Conservation (phyloP, 2,888 invertebrate genomes). For the Oasisia sp. region DNA sequence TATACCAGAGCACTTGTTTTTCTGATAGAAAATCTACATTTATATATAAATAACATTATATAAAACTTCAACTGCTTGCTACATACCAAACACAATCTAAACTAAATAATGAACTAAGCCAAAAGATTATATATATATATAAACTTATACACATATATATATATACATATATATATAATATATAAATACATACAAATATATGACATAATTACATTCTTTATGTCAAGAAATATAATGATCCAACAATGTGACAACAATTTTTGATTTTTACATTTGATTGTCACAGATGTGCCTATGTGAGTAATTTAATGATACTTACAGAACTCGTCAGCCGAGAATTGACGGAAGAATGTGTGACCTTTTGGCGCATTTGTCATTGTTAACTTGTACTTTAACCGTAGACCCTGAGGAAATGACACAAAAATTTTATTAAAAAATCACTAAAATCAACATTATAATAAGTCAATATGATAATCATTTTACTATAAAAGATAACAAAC, state of each 20-base stretch:
- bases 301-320: conserved; percentile 73
- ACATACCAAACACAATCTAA: no score
- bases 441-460: neutral
- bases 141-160: neutral
- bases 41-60: no score
- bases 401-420: conserved; percentile 70
- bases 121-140: no score
- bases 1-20: no score
- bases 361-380: conserved; percentile 87
- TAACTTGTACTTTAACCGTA: conserved; percentile 82
- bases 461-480: no score
- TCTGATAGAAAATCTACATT: no score
- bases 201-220: neutral
- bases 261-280: neutral
- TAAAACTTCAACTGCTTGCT: no score
- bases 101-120: no score
- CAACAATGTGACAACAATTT: neutral
- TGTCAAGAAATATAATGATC: neutral
- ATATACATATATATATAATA: neutral
- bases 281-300: neutral
- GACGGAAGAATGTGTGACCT: conserved; percentile 82
- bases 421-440: neutral
- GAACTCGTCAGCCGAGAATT: conserved; percentile 95
- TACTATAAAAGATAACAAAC: no score
- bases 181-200: no score